These are phyloP conservation scores for Argyra leucocephala DNA, from an alignment of 2,888 invertebrate species.

Conservation along the genomic window DNA sequence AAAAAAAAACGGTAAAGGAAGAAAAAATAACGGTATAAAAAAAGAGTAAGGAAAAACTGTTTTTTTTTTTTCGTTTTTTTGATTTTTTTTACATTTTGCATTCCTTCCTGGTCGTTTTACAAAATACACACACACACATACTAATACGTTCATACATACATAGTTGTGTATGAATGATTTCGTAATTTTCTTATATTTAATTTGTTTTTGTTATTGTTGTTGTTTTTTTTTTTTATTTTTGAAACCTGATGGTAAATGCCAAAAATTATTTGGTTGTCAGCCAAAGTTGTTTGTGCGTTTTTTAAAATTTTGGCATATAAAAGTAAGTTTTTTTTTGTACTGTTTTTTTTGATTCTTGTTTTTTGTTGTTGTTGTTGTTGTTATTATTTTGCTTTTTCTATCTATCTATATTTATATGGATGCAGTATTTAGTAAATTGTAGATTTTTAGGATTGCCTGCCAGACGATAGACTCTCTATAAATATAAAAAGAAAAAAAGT, in stretches of 20 bases:
- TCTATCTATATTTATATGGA: not conserved
- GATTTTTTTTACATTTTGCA: no score
- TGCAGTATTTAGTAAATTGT: no score
- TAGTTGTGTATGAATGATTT: not conserved
- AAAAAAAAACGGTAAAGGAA: not conserved
- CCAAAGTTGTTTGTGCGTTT: constrained; percentile 10
- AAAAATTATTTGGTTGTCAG: constrained; percentile 9
- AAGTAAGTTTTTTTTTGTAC: not conserved
- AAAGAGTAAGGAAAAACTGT: not conserved
- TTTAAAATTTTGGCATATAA: not conserved
- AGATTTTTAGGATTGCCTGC: no score
- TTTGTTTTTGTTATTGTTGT: no score
- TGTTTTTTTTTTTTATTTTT: not conserved
- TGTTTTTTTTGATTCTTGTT: not conserved
- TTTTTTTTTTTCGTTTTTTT: not conserved
- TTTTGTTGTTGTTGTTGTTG: not conserved
- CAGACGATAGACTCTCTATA: no score
- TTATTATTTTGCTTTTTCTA: not conserved
- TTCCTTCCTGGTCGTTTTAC: no score
- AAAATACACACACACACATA: no score
- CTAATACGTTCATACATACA: not conserved
- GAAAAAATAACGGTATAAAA: not conserved
- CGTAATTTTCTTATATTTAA: no score
- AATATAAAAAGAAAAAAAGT: no score
- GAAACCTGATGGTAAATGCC: constrained; percentile 8